Conservation (phyloP, 2,888 invertebrate species). For the Gymnoscelis rufifasciata region DNA sequence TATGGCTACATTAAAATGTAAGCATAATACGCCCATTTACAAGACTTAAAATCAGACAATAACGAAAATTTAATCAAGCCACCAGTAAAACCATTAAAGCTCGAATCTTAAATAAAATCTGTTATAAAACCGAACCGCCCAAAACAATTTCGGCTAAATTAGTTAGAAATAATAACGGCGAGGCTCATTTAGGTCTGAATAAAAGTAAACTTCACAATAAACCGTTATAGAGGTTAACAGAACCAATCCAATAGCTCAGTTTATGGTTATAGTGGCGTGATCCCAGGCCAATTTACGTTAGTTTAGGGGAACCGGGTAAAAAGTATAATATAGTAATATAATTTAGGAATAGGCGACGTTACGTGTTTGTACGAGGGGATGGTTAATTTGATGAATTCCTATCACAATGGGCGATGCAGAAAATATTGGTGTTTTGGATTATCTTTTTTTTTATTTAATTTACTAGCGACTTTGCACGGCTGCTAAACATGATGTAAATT, state of each 20-base stretch:
- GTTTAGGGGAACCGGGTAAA: constrained; percentile 71
- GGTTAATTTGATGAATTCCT: constrained; percentile 71
- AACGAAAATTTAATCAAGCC: neutral
- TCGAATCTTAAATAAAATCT: constrained; percentile 37
- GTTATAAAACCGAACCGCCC: constrained; percentile 25
- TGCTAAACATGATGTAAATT: no score
- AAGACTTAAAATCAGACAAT: no score
- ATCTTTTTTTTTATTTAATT: no score
- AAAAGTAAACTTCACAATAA: constrained; percentile 36
- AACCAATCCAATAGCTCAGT: constrained; percentile 67
- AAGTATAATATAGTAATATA: constrained; percentile 76
- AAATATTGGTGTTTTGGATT: no score
- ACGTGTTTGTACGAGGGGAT: constrained; percentile 64
- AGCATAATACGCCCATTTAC: no score
- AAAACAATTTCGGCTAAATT: constrained; percentile 19
- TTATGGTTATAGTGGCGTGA: constrained; percentile 74
- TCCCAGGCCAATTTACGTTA: constrained; percentile 75
- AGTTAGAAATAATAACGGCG: constrained; percentile 25
- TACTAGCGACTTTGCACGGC: no score
- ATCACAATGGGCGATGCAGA: no score
- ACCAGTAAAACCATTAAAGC: neutral
- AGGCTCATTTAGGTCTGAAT: constrained; percentile 32
- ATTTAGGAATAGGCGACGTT: constrained; percentile 66
- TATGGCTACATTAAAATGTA: no score
- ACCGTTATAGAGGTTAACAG: constrained; percentile 49